phyloP scores from a whole-genome alignment of 2,888 invertebrate species.

The Drosophila ezoana region DNA sequence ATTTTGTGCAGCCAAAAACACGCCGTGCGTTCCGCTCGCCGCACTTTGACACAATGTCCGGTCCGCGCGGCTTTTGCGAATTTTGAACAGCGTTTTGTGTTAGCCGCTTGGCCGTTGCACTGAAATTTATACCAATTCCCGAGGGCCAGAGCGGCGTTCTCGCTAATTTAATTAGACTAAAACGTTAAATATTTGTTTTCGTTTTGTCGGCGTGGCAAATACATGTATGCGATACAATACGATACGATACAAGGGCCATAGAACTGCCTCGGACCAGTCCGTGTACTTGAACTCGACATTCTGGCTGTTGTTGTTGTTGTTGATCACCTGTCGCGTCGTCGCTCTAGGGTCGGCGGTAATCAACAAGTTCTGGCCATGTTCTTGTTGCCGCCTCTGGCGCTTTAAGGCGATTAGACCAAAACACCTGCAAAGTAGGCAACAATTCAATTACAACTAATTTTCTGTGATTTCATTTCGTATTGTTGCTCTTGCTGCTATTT shows the following conservation, averaged over 20 bases:
- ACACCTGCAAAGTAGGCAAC: constrained; percentile 43
- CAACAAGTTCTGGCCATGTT: constrained; percentile 65
- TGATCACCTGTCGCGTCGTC: constrained; percentile 46
- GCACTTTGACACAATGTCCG: constrained; percentile 41
- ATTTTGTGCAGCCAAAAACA: constrained; percentile 6
- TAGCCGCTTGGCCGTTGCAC: constrained; percentile 39
- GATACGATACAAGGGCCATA: constrained; percentile 18
- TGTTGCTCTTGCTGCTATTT: constrained; percentile 4
- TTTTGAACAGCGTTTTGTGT: constrained; percentile 42
- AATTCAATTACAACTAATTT: constrained; percentile 79
- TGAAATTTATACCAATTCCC: constrained; percentile 75
- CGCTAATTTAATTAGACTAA: constrained; percentile 82
- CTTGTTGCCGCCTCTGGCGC: constrained; percentile 18
- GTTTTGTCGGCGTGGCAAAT: constrained; percentile 38
- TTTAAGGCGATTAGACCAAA: constrained; percentile 67
- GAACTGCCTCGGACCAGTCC: constrained; percentile 28
- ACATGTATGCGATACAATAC: constrained; percentile 20
- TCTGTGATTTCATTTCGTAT: constrained; percentile 63
- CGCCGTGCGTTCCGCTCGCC: constrained; percentile 19
- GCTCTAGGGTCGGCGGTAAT: constrained; percentile 38
- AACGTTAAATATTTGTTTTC: constrained; percentile 79
- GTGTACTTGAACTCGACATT: constrained; percentile 45
- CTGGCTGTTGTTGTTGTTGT: constrained; percentile 4
- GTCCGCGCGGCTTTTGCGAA: constrained; percentile 46
- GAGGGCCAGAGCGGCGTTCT: constrained; percentile 52